These are phyloP conservation scores for Vicugna pacos DNA, from an alignment of 2,113 vertebrate genomes.

Conservation along the genomic window DNA sequence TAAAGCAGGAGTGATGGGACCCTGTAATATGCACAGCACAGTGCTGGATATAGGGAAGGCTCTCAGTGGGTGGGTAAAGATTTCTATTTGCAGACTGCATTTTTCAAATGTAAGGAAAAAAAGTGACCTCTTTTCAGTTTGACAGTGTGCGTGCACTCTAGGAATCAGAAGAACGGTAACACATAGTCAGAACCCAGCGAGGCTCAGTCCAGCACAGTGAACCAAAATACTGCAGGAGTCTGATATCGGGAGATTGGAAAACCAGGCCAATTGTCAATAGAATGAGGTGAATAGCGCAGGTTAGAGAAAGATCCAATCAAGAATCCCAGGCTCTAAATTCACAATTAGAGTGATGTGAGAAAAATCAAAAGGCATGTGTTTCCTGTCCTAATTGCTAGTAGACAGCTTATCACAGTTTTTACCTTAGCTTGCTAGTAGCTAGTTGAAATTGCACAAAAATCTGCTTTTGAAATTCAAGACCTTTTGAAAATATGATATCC, in stretches of 20 bases:
- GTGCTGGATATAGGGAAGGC: neutral
- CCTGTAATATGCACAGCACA: neutral
- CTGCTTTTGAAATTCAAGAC: slow-evolving; percentile 1
- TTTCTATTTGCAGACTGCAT: neutral
- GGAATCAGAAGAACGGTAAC: neutral
- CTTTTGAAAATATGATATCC: neutral
- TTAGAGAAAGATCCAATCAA: neutral
- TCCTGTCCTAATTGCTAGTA: neutral
- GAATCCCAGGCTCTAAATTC: neutral
- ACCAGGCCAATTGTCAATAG: neutral
- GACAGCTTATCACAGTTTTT: neutral
- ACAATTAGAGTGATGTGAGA: neutral
- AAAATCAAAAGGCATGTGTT: neutral
- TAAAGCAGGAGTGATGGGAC: neutral
- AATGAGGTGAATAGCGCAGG: neutral
- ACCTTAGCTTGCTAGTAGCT: neutral
- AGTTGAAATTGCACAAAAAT: neutral
- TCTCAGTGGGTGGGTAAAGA: too few relatives aligned
- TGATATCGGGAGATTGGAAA: too few relatives aligned
- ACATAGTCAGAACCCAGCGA: neutral
- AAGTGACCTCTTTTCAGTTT: neutral
- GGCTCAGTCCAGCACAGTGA: accelerated
- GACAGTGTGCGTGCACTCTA: neutral
- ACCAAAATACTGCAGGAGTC: neutral
- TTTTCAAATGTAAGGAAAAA: neutral